Evolutionary conservation across 1,140 invertebrate species (phyloP).

Genomic region (Hormaphis cornu): DNA sequence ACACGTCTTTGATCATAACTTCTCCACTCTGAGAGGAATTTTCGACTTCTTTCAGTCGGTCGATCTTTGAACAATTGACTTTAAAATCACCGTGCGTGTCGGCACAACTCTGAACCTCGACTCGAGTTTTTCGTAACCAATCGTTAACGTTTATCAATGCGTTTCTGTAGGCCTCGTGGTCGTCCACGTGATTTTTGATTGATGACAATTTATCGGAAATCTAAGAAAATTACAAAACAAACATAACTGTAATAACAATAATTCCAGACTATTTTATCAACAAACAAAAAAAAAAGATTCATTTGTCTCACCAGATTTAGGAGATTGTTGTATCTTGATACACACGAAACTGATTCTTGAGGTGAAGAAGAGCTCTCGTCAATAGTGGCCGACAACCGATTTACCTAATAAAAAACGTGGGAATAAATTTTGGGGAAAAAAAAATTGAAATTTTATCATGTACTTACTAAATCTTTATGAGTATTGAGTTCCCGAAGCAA

Average conservation of each 20-base stretch:
- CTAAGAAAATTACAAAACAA: background rate
- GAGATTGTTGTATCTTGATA: conserved; percentile 21
- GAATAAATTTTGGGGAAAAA: background rate
- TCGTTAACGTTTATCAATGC: conserved; percentile 72
- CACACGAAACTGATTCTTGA: background rate
- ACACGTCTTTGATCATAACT: conserved; percentile 59
- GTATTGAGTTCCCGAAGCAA: conserved; percentile 66
- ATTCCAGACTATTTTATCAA: too few species aligned
- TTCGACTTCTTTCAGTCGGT: background rate
- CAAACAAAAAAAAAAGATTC: too few species aligned
- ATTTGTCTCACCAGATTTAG: background rate
- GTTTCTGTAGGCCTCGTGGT: conserved; percentile 77
- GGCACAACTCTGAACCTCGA: conserved; percentile 73
- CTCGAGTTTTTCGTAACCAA: conserved; percentile 74
- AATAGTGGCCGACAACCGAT: background rate
- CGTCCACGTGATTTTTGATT: conserved; percentile 66
- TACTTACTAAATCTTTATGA: conserved; percentile 54
- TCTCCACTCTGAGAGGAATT: conserved; percentile 50
- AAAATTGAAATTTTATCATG: background rate
- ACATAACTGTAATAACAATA: background rate
- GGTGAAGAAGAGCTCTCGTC: background rate
- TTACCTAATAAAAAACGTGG: background rate
- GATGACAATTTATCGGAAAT: conserved; percentile 5
- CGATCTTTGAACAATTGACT: background rate
- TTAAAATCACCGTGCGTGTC: conserved; percentile 57